A percentile compares a stretch with the other conserved stretches of the same genome.
Evolutionary conservation across 2,797 vertebrate species (phyloP).

Genomic region (Melanotaenia trifasciata): DNA sequence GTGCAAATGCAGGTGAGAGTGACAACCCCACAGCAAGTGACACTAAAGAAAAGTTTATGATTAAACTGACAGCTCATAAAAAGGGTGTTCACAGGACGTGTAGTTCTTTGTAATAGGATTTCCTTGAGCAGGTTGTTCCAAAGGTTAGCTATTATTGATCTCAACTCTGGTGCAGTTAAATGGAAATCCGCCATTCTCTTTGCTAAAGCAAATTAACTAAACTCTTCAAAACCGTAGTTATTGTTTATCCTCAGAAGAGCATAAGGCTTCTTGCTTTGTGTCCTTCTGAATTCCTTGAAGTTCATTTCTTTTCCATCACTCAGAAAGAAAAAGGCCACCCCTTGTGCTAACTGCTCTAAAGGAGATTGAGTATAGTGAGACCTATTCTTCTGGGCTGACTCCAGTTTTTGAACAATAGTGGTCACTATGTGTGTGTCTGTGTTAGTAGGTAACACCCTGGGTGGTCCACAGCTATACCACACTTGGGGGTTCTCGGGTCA

Average conservation of each 20-base stretch:
- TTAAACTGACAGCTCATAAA: conserved; percentile 21
- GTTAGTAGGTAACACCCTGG: conserved; percentile 54
- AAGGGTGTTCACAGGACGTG: conserved; percentile 2
- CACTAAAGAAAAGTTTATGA: not conserved
- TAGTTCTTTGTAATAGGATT: conserved; percentile 21
- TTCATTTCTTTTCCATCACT: conserved; percentile 51
- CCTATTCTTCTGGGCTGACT: conserved; percentile 58
- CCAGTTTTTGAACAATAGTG: conserved; percentile 64
- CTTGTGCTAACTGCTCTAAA: conserved; percentile 65
- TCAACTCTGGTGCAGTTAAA: conserved; percentile 38
- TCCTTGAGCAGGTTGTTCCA: conserved; percentile 30
- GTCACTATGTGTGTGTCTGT: conserved; percentile 33
- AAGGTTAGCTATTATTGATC: conserved; percentile 42
- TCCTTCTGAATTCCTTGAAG: conserved; percentile 43
- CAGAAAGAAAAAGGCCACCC: conserved; percentile 62
- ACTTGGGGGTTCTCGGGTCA: conserved; percentile 28
- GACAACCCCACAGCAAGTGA: not conserved
- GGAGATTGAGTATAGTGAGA: conserved; percentile 46
- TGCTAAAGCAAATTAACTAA: conserved; percentile 46
- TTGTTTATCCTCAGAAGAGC: conserved; percentile 52
- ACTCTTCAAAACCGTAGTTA: conserved; percentile 28
- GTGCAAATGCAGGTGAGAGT: not conserved
- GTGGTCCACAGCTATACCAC: conserved; percentile 53
- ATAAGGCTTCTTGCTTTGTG: conserved; percentile 48
- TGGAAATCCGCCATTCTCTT: conserved; percentile 40